phyloP scores from a whole-genome alignment of 2,113 vertebrate genomes.

The Siphamia tubifer region DNA sequence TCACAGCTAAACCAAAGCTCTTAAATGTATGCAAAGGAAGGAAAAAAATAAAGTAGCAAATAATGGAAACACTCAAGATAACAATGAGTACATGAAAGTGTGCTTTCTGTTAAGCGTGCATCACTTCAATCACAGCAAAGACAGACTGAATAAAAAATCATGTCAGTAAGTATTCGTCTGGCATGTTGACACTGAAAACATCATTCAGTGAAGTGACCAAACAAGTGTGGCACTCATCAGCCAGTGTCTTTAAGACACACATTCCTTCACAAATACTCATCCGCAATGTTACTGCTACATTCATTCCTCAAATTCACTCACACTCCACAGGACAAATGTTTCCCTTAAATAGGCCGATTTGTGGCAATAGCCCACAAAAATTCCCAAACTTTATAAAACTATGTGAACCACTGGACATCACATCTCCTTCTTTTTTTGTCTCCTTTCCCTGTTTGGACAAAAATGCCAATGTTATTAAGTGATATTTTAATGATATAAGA shows the following conservation, averaged over 20 bases:
- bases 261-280: constrained; percentile 49
- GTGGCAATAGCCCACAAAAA: background rate
- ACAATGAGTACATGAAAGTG: no score
- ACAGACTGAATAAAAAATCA: background rate
- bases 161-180: constrained; percentile 13
- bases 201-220: constrained; percentile 5
- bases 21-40: no score
- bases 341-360: background rate
- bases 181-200: constrained; percentile 26
- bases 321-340: constrained; percentile 1
- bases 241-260: constrained; percentile 20
- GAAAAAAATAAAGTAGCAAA: no score
- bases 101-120: no score
- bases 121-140: no score
- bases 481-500: constrained; percentile 29
- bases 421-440: constrained; percentile 15
- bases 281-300: background rate
- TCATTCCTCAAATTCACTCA: constrained; percentile 22
- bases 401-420: background rate
- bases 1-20: no score
- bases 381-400: background rate
- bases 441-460: constrained; percentile 64
- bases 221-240: constrained; percentile 11
- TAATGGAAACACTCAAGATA: no score
- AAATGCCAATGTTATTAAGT: background rate